Conservation (phyloP, 2,888 invertebrate genomes). For the Callyntrura guangdongensis region DNA sequence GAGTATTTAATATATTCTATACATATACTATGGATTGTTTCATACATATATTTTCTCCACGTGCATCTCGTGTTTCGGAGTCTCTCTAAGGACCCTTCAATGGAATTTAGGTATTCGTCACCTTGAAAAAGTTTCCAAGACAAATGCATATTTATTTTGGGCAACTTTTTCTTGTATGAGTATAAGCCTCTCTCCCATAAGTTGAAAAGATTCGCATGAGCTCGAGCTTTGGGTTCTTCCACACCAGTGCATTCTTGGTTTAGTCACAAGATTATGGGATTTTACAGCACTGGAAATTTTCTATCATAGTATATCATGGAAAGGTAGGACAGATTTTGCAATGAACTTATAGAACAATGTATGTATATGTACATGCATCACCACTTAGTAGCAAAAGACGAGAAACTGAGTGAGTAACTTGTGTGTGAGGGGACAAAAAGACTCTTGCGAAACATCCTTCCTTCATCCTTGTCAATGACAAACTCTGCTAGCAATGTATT, state of each 20-base stretch:
- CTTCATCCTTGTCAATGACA: neutral
- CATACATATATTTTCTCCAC: neutral
- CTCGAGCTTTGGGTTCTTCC: neutral
- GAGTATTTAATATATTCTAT: no score
- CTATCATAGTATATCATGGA: neutral
- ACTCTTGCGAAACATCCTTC: constrained; percentile 41
- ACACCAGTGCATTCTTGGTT: neutral
- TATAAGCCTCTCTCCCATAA: neutral
- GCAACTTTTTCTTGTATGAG: constrained; percentile 17
- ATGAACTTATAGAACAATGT: neutral
- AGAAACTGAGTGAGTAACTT: constrained; percentile 19
- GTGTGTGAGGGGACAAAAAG: no score
- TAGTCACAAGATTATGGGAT: neutral
- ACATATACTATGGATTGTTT: no score
- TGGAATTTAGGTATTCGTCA: constrained; percentile 28
- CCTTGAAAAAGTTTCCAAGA: constrained; percentile 61
- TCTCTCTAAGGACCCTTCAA: constrained; percentile 20
- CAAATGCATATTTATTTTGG: constrained; percentile 67
- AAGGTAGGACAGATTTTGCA: neutral
- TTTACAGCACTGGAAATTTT: neutral
- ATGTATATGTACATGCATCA: neutral
- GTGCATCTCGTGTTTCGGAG: neutral
- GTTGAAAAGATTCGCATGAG: neutral
- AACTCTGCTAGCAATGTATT: neutral
- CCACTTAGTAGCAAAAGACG: neutral